A percentile compares a stretch with the other conserved stretches of the same genome.
phyloP scores from a whole-genome alignment of 2,113 vertebrate species.

The Paramormyrops kingsleyae region DNA sequence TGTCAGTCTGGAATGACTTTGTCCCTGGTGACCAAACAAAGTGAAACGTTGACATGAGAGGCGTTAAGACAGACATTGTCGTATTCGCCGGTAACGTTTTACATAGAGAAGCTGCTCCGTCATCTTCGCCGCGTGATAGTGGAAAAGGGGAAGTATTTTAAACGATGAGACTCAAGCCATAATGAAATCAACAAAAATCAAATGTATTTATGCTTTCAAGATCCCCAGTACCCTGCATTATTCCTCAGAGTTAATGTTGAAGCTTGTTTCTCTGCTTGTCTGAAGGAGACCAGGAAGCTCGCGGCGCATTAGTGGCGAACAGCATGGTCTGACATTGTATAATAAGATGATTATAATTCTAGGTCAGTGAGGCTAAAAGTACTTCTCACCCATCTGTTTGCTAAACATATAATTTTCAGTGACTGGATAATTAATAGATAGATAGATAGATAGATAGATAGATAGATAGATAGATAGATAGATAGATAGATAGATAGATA shows the following conservation, averaged over 20 bases:
- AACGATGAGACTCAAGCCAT: too few relatives aligned
- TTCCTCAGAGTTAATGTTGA: not conserved
- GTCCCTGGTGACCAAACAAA: not conserved
- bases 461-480: not conserved
- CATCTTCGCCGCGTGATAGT: not conserved
- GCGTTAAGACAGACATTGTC: not conserved
- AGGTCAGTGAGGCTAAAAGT: not conserved
- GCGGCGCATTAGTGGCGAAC: not conserved
- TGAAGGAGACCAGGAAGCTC: not conserved
- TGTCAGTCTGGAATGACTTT: not conserved
- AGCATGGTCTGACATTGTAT: not conserved
- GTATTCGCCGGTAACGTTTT: not conserved
- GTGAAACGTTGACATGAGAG: not conserved
- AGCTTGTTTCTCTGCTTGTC: not conserved
- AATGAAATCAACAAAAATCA: not conserved
- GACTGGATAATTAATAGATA: not conserved
- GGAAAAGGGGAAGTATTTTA: not conserved
- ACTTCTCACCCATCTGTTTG: not conserved
- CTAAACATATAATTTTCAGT: not conserved
- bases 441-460: not conserved
- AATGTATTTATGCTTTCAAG: not conserved
- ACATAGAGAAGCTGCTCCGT: not conserved
- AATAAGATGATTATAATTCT: conserved; percentile 10
- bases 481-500: not conserved
- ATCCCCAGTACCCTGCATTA: not conserved